phyloP scores from a whole-genome alignment of 2,888 invertebrate genomes.

The Julus scandinavius region DNA sequence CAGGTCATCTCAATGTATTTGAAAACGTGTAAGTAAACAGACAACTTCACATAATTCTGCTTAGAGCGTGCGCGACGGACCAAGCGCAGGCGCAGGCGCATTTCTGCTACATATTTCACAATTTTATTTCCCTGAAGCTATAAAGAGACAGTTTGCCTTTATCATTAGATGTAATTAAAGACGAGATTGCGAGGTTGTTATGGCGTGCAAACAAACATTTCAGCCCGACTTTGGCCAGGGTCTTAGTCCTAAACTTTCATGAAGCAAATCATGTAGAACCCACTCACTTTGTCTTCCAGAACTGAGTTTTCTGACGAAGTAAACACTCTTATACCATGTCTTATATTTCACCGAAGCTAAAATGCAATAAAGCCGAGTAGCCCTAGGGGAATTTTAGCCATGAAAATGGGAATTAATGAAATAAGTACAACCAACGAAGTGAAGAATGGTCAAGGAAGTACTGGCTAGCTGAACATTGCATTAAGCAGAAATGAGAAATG shows the following conservation, averaged over 20 bases:
- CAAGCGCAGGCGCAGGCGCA: no score
- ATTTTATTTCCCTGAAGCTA: neutral
- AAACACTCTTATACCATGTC: neutral
- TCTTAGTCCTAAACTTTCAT: neutral
- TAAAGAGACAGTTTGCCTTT: neutral
- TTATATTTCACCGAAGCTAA: neutral
- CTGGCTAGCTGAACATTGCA: neutral
- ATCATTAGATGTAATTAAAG: constrained; percentile 36
- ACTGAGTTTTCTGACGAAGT: neutral
- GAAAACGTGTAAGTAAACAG: neutral
- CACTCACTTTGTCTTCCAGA: neutral
- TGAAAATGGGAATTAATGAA: constrained; percentile 43
- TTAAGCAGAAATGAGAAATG: neutral
- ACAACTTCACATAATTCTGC: neutral
- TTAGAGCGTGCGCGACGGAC: neutral
- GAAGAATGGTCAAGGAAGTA: neutral
- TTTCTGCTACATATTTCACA: neutral
- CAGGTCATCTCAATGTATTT: neutral
- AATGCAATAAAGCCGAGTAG: constrained; percentile 23
- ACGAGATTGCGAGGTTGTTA: constrained; percentile 2
- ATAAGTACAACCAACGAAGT: neutral
- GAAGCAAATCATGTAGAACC: neutral
- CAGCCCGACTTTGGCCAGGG: neutral
- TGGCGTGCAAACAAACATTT: constrained; percentile 20
- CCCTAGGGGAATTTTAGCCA: neutral